Base-by-base conservation (phyloP, 2,888 invertebrate genomes). In the Apoda limacodes region DNA sequence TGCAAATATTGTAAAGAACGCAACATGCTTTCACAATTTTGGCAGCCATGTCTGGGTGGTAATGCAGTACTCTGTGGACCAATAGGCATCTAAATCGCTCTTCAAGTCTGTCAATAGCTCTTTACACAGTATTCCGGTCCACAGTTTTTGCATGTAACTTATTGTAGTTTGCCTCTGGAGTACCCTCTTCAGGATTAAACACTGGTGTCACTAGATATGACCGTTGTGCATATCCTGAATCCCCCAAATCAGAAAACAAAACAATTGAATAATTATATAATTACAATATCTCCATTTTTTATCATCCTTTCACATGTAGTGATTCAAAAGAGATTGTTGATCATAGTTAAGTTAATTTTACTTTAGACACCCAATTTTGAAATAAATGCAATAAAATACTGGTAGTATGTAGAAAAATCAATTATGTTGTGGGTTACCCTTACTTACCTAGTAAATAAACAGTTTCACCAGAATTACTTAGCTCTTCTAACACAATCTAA, bases 11-110 rank as follows among this genome's bases (percentile, higher is more conserved):
- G n/a, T n/a, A n/a, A n/a, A n/a, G n/a, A n/a, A 30, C 30, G 20
- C 30, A 30, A 26, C 26, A 32, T 9, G 32, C 32, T 26, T 32
- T 32, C 7, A 22, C 27, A 12, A 32, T 32, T 27, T 20, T 32
- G 3, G 26, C 19, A n/a, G 22, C 26, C n/a, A 15, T 9, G 6
- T 32, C 13, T 5, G 32, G 26, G 10, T 32, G 11, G 25, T 32
- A 32, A 22, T 26, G 32, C 3, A 32, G 19, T 4, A 32, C 32
- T n/a, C 22, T 26, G n/a, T 32, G 22, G 2, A 22, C 10, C 9
- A 26, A 22, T 10, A 28, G 12, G 11, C 32, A 32, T 17, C 32
- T 10, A 23, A 23, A 32, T 5, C 32, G 14, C 6, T 9, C 14
- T 28, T 32, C 28, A 1, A 27, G 13, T 1, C 28, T 14, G n/a